phyloP scores from a whole-genome alignment of 2,797 vertebrate species.

The Decapterus maruadsi region DNA sequence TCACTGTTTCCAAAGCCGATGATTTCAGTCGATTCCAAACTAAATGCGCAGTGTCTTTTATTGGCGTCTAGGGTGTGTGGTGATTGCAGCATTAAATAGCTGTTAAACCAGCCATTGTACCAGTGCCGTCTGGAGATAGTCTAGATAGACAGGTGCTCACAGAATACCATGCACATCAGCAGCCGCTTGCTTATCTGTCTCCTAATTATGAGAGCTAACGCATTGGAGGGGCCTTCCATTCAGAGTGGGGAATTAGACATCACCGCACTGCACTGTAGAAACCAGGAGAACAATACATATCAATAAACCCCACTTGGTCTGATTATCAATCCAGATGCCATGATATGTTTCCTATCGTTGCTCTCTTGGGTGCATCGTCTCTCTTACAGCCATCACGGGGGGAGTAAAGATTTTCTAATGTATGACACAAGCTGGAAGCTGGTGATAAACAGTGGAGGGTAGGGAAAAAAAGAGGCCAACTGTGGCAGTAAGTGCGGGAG shows the following conservation, averaged over 20 bases:
- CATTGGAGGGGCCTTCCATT: conserved; percentile 46
- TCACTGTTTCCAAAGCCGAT: conserved; percentile 57
- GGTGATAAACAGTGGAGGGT: conserved; percentile 71
- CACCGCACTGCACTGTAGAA: conserved; percentile 32
- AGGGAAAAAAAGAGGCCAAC: conserved; percentile 38
- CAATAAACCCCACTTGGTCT: conserved; percentile 53
- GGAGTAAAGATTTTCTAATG: conserved; percentile 73
- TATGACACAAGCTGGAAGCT: conserved; percentile 74
- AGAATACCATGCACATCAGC: conserved; percentile 63
- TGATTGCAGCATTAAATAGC: conserved; percentile 75
- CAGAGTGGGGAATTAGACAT: conserved; percentile 45
- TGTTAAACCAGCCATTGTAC: conserved; percentile 79
- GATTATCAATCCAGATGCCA: conserved; percentile 59
- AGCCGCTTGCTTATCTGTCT: conserved; percentile 69
- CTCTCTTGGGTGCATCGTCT: conserved; percentile 60
- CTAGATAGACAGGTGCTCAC: conserved; percentile 73
- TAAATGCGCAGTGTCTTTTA: conserved; percentile 68
- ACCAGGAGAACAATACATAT: conserved; percentile 51
- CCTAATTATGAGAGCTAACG: conserved; percentile 79
- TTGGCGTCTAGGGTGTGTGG: conserved; percentile 61
- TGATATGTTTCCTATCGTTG: conserved; percentile 46
- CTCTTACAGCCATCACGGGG: conserved; percentile 61
- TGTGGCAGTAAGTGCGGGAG: conserved; percentile 58
- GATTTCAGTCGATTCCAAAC: conserved; percentile 70
- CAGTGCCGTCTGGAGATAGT: conserved; percentile 71